These are phyloP conservation scores for Hormiphora californensis DNA, from an alignment of 37 sponge, comb jelly and placozoan genomes.

Conservation along the genomic window DNA sequence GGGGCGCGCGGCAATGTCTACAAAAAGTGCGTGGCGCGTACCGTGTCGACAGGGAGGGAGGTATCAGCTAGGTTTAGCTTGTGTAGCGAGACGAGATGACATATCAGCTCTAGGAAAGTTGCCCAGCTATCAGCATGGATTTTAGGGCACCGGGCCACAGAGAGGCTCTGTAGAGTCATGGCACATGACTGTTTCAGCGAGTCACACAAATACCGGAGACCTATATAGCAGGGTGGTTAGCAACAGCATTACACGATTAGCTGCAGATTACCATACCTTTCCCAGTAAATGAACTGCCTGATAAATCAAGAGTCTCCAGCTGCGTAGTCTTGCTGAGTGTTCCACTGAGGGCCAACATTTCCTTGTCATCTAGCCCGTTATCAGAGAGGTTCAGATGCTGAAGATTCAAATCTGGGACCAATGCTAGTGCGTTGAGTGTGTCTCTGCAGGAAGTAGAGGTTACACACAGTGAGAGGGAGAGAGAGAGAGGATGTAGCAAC, in stretches of 20 bases:
- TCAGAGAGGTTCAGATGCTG: conserved; percentile 5
- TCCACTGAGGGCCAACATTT: not conserved
- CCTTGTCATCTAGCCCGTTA: conserved; percentile 11
- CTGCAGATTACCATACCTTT: conserved; percentile 5
- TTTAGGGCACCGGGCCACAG: conserved; percentile 10
- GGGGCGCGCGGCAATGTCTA: not conserved
- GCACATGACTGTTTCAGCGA: not conserved
- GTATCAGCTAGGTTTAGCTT: not conserved
- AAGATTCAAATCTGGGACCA: too few relatives aligned
- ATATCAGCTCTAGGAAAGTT: not conserved
- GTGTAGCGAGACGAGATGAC: conserved; percentile 13
- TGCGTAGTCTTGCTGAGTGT: not conserved
- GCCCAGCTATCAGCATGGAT: conserved; percentile 32
- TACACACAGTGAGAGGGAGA: too few relatives aligned
- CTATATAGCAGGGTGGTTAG: not conserved
- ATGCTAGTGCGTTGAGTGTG: too few relatives aligned
- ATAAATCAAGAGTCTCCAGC: not conserved
- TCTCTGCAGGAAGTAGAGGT: too few relatives aligned
- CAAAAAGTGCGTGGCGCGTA: not conserved
- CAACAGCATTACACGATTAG: not conserved
- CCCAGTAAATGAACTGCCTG: not conserved
- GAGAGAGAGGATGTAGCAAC: too few relatives aligned
- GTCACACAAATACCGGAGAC: not conserved
- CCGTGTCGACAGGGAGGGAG: conserved; percentile 14
- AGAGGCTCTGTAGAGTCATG: not conserved